Evolutionary conservation across 2,888 invertebrate genomes (phyloP), one percentile per base, ranked within the genome.

Genomic region (Drosophila picticornis): DNA sequence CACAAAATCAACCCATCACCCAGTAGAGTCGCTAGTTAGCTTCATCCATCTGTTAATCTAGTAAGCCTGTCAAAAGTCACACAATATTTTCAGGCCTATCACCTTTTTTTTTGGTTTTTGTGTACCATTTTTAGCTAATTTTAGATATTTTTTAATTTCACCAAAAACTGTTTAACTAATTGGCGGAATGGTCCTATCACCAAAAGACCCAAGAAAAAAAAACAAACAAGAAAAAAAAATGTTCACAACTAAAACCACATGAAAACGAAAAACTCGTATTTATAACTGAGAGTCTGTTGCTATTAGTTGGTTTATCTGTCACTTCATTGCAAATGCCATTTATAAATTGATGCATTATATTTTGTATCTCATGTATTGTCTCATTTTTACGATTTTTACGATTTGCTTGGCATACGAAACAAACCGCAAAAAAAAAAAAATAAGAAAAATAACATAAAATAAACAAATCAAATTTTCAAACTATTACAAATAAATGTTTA

Each of bases 181-280:
- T 91, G 91, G 91, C 88, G 88, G 74, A 84, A 83, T 76, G 92
- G 90, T 87, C 77, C 85, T 75, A 82, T 88, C 92, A 91, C 91
- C 91, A 91, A 81, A 79, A 77, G 74, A 65, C 40, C 31, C 16
- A 43, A 22, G 48, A 55, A 22, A 60, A 46, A 48, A 36, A 4
- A 7, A 46, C 36, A 34, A 64, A 38, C 13, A 55, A 51, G n/a
- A 32, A 51, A 25, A 32, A 61, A 38, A 51, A 65, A 38, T 66
- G 55, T 61, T 59, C 29, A 31, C 40, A 40, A 31, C 10, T 11
- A 65, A 62, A 75, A 50, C 53, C 64, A 68, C 51, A 72, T 67
- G 32, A 72, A 66, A 72, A 52, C 31, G 46, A 70, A 48, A 61
- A 53, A 43, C 32, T 61, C 63, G 29, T 48, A 29, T 38, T 57